Base-by-base conservation (phyloP, 2,888 invertebrate genomes). In the Aporophyla nigra region DNA sequence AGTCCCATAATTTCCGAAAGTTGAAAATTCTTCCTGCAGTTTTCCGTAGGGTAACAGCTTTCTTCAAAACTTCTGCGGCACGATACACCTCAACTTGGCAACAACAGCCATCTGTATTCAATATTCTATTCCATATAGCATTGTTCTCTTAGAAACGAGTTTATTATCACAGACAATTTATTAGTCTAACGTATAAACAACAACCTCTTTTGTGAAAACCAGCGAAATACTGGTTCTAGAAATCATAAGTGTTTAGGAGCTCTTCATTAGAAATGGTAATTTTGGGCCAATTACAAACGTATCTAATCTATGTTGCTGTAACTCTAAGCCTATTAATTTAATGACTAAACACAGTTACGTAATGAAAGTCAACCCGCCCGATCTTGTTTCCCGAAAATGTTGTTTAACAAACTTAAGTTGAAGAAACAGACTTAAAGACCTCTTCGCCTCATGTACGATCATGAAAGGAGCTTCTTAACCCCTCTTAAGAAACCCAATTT, bases 401-500 rank as follows among this genome's bases (percentile, higher is more conserved):
- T 40, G 54, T 62, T 59, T 54, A 27, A 75, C 24, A 58, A 80
- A 46, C 59, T 40, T 43, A 68, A 59, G 43, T 68, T 66, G 27
- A 46, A 72, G 67, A 65, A 79, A 61, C 53, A 65, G 33, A 68
- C 63, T 74, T 74, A 74, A 43, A 71, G 53, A n/a, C 66, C 33
- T 56, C 59, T 43, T 61, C 65, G 58, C 27, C 61, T 65, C 84
- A 77, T 76, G 79, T 83, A 78, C 76, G 78, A 58, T 66, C 74
- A 53, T 76, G 71, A 87, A 88, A 84, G 56, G 40, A 75, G 78
- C 86, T 72, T 75, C 87, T 84, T 84, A 88, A 86, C 85, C 85
- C 85, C 83, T 86, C 85, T 86, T 85, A 85, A 80, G 76, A 85
- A 86, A 80, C 74, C 56, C 77, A 86, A 90, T 88, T 88, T 86